Evolutionary conservation across 1,140 invertebrate genomes (phyloP).

Genomic region (Diachasma alloeum): DNA sequence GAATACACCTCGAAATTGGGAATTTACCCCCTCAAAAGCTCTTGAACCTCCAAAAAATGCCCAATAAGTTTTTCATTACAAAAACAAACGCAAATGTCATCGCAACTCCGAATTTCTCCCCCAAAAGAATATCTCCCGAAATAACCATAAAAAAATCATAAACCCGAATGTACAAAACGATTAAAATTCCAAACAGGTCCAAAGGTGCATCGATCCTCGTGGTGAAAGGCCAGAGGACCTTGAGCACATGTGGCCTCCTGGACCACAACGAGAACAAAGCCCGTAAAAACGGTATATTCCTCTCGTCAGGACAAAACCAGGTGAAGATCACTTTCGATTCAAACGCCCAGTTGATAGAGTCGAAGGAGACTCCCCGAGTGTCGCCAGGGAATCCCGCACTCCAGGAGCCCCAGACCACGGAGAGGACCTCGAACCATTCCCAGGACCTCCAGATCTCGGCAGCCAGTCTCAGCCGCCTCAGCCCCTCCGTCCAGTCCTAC

Average conservation of each 20-base stretch:
- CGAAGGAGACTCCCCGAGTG: constrained; percentile 32
- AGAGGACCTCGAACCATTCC: background rate
- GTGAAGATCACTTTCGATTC: constrained; percentile 76
- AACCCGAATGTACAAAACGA: background rate
- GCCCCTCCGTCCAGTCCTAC: background rate
- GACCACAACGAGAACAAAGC: constrained; percentile 74
- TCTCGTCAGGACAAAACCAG: constrained; percentile 70
- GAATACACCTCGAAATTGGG: too few species aligned
- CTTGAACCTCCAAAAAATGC: too few species aligned
- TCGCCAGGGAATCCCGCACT: background rate
- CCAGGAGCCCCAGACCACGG: background rate
- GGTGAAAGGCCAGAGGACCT: constrained; percentile 77
- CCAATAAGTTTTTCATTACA: too few species aligned
- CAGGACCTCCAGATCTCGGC: constrained; percentile 23
- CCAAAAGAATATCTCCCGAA: too few species aligned
- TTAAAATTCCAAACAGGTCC: constrained; percentile 54
- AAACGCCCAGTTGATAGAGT: constrained; percentile 62
- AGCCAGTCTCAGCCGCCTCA: background rate
- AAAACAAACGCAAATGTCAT: too few species aligned
- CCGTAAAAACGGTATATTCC: constrained; percentile 55
- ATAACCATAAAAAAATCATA: too few species aligned
- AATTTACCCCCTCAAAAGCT: too few species aligned
- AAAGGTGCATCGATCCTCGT: constrained; percentile 80
- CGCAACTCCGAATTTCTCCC: too few species aligned
- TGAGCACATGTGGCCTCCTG: constrained; percentile 79